These are phyloP conservation scores for Melanotaenia nigrans DNA, from an alignment of 2,797 vertebrate species.

Conservation along the genomic window DNA sequence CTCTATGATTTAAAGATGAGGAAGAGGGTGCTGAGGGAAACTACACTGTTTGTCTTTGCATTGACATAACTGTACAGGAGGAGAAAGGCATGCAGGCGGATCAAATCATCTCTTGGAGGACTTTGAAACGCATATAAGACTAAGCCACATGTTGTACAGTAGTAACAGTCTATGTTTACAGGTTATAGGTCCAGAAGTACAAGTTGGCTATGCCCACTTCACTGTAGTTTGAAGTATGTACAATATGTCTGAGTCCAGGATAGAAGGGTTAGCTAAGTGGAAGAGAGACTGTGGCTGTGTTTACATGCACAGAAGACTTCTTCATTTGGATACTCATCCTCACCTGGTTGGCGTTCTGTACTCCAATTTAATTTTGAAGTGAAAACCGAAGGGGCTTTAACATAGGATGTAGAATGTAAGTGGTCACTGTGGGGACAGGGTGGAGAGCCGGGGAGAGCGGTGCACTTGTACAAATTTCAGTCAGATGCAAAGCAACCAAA, in stretches of 20 bases:
- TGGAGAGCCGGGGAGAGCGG: too few species aligned
- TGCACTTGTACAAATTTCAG: too few species aligned
- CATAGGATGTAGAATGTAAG: too few species aligned
- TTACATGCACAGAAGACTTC: slow-evolving; percentile 65
- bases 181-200: slow-evolving; percentile 48
- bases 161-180: slow-evolving; percentile 57
- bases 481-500: too few species aligned
- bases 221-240: slow-evolving; percentile 51
- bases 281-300: slow-evolving; percentile 38
- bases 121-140: slow-evolving; percentile 51
- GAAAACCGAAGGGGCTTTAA: neutral
- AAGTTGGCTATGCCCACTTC: slow-evolving; percentile 32
- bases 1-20: slow-evolving; percentile 15
- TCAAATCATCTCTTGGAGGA: slow-evolving; percentile 37
- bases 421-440: too few species aligned
- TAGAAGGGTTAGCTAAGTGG: slow-evolving; percentile 16
- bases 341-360: neutral
- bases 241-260: slow-evolving; percentile 40
- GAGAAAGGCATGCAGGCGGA: slow-evolving; percentile 59
- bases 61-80: slow-evolving; percentile 38
- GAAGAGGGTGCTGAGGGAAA: slow-evolving; percentile 16
- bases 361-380: neutral
- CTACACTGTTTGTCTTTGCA: slow-evolving; percentile 12
- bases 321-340: neutral
- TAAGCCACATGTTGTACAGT: slow-evolving; percentile 45